These are phyloP conservation scores for Mesoclemmys tuberculata DNA, from an alignment of 2,113 vertebrate genomes.

Conservation along the genomic window DNA sequence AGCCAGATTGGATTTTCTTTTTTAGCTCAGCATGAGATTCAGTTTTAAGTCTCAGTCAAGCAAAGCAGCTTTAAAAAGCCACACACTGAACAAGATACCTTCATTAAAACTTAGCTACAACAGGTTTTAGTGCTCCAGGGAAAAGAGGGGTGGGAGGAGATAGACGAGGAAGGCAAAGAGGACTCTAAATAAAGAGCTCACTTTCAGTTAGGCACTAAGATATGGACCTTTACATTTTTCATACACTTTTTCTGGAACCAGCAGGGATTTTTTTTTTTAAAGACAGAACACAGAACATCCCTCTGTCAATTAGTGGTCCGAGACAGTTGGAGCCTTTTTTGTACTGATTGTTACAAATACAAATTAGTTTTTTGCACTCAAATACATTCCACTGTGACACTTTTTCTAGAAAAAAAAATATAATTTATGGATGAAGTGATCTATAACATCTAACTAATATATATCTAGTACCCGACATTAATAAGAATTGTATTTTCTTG, in stretches of 20 bases:
- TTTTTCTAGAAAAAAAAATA: constrained; percentile 49
- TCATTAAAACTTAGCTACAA: constrained; percentile 71
- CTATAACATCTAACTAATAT: constrained; percentile 21
- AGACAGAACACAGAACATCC: constrained; percentile 40
- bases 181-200: constrained; percentile 46
- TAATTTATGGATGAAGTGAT: constrained; percentile 44
- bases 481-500: constrained; percentile 25
- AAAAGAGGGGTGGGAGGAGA: neutral
- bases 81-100: constrained; percentile 41
- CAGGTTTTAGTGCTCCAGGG: constrained; percentile 37
- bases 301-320: constrained; percentile 68
- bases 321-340: constrained; percentile 62
- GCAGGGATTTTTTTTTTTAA: constrained; percentile 55
- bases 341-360: constrained; percentile 62
- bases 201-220: constrained; percentile 59
- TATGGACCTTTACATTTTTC: constrained; percentile 49
- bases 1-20: constrained; percentile 37
- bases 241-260: constrained; percentile 70
- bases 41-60: constrained; percentile 19
- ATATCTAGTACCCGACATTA: neutral
- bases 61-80: constrained; percentile 51
- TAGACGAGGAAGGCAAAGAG: constrained; percentile 16
- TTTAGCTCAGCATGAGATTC: constrained; percentile 49
- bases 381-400: neutral
- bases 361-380: constrained; percentile 61